Evolutionary conservation across 2,888 invertebrate genomes (phyloP), one percentile per base, ranked within the genome.

Genomic region (Melinaea menophilus): DNA sequence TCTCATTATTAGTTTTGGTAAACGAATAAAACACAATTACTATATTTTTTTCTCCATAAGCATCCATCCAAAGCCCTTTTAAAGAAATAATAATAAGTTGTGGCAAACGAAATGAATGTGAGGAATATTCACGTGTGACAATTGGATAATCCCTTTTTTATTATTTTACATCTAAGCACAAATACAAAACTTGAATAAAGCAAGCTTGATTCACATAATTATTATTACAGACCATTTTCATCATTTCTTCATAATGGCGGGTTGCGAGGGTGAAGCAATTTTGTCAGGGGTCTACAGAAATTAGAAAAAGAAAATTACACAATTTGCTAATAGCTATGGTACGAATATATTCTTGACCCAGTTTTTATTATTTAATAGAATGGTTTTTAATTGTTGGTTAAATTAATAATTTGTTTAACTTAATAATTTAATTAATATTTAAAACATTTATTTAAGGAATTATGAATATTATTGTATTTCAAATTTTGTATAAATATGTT

Each of bases 301-400:
- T 81, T 86, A 84, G 82, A 85, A 86, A 86, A 87, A 82, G 86
- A 88, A 86, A 87, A 87, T 88, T 87, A 87, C 82, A 85, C 87
- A 88, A 88, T 88, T 87, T 84, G 87, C 85, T 88, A 88, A 88
- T 88, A 84, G 87, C 76, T 70, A 76, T 74, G 79, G 77, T 73
- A 73, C 73, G 82, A 79, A 82, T 85, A 85, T 86, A 85, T 86
- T 86, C 81, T 82, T 80, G 78, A 77, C 79, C 76, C 74, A 77
- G 78, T 82, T 85, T 83, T 84, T 84, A 69, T 68, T 51, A 63
- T 61, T 51, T n/a, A 31, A 31, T 2, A 31, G 7, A 51, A 51
- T 51, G 51, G 22, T 51, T 51, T 51, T 9, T 51, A 31, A 51
- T 31, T 51, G 31, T 51, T 31, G 31, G 51, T 7, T 51, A 9